Conservation (phyloP, 2,797 vertebrate species). For the Tapera naevia region DNA sequence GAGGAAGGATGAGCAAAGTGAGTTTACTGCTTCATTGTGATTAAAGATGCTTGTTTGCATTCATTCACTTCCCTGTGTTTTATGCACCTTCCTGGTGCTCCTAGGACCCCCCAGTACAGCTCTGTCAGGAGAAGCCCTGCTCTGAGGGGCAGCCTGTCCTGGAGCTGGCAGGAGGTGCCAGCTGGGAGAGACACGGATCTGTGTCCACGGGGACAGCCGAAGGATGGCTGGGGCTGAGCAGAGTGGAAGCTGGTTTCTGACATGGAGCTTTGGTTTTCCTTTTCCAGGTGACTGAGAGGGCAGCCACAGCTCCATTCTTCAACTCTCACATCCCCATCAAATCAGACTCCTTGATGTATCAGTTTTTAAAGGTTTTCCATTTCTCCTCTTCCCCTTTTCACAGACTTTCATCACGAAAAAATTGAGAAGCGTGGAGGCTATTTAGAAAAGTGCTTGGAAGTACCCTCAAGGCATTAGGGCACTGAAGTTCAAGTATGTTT, state of each 20-base stretch:
- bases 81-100: not conserved
- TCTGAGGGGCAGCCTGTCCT: not conserved
- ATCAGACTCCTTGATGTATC: not conserved
- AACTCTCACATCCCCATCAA: not conserved
- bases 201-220: not conserved
- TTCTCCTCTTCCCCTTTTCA: not conserved
- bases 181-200: not conserved
- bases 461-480: not conserved
- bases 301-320: not conserved
- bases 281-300: not conserved
- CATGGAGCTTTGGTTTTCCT: not conserved
- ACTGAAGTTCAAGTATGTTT: not conserved
- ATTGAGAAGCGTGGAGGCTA: not conserved
- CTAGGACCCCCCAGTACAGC: not conserved
- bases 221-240: not conserved
- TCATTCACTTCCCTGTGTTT: not conserved
- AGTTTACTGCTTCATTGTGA: not conserved
- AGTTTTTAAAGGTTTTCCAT: not conserved
- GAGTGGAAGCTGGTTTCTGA: not conserved
- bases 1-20: not conserved
- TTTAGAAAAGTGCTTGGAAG: not conserved
- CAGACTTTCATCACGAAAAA: not conserved
- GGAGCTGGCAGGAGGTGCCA: not conserved
- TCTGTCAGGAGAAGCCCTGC: not conserved
- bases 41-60: not conserved